Evolutionary conservation across 1,140 invertebrate species (phyloP).

Genomic region (Halyomorpha halys): DNA sequence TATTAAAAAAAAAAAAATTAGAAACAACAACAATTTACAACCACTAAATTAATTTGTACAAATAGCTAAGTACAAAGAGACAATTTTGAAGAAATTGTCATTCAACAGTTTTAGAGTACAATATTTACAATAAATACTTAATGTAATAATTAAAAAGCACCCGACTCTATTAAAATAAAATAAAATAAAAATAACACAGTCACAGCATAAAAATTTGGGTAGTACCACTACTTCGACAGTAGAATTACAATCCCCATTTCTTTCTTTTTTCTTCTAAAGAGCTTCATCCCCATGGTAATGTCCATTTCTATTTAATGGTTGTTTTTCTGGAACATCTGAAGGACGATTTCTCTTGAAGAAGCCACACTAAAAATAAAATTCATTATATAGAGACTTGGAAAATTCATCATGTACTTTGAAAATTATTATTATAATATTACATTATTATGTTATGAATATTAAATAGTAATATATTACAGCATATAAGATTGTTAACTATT

Average conservation of each 20-base stretch:
- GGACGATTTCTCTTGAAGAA: slow-evolving; percentile 88
- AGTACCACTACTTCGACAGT: not conserved
- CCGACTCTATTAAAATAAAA: not conserved
- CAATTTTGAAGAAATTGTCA: not conserved
- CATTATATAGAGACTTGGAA: not conserved
- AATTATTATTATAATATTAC: too few relatives aligned
- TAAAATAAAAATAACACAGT: slow-evolving; percentile 13
- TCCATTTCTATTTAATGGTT: slow-evolving; percentile 67
- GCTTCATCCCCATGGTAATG: slow-evolving; percentile 55
- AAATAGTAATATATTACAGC: too few relatives aligned
- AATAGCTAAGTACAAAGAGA: not conserved
- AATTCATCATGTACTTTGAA: too few relatives aligned
- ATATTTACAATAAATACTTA: slow-evolving; percentile 14
- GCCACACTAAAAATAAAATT: slow-evolving; percentile 57
- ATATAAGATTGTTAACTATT: too few relatives aligned
- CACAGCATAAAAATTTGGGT: not conserved
- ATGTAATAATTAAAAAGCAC: slow-evolving; percentile 10
- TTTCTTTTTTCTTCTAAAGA: slow-evolving; percentile 35
- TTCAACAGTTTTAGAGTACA: not conserved
- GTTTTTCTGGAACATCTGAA: slow-evolving; percentile 62
- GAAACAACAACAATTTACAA: slow-evolving; percentile 11
- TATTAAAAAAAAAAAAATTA: not conserved
- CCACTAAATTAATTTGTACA: slow-evolving; percentile 17
- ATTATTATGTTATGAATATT: too few relatives aligned
- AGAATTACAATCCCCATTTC: not conserved